These are phyloP conservation scores for Coleophora flavipennella DNA, from an alignment of 2,888 invertebrate species.

Conservation along the genomic window DNA sequence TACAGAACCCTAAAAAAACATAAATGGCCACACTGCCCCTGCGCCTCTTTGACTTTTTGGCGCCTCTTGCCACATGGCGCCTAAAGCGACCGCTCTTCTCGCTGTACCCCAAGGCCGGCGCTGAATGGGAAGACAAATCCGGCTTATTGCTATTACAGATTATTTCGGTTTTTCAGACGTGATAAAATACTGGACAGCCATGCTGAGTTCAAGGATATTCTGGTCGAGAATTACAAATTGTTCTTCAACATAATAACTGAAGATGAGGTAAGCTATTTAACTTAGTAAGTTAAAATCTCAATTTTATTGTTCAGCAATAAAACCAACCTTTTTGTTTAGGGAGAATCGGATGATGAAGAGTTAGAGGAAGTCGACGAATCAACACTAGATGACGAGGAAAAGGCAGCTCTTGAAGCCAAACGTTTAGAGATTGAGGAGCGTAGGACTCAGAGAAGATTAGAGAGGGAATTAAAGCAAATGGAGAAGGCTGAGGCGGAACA, in stretches of 20 bases:
- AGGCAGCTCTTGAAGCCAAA: constrained; percentile 38
- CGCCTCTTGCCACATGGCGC: too few species aligned
- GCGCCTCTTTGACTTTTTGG: too few species aligned
- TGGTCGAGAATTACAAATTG: constrained; percentile 77
- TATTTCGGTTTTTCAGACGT: constrained; percentile 43
- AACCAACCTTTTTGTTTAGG: constrained; percentile 19
- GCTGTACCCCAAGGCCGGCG: too few species aligned
- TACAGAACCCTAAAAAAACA: too few species aligned
- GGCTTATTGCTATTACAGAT: too few species aligned
- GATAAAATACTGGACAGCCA: constrained; percentile 61
- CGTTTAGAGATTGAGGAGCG: constrained; percentile 29
- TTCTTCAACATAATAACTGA: constrained; percentile 77
- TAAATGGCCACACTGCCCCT: too few species aligned
- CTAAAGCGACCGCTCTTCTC: too few species aligned
- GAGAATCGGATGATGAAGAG: constrained; percentile 38
- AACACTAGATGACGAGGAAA: constrained; percentile 55
- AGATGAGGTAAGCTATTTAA: constrained; percentile 35
- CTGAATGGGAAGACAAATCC: too few species aligned
- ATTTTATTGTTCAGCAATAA: too few species aligned
- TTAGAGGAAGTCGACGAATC: constrained; percentile 57
- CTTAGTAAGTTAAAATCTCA: not conserved
- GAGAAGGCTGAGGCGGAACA: constrained; percentile 35
- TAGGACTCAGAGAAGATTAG: constrained; percentile 36
- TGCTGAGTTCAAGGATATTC: constrained; percentile 67
- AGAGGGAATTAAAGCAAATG: constrained; percentile 34